Base-by-base conservation (phyloP, 2,113 vertebrate species). In the Crotalus helleri region DNA sequence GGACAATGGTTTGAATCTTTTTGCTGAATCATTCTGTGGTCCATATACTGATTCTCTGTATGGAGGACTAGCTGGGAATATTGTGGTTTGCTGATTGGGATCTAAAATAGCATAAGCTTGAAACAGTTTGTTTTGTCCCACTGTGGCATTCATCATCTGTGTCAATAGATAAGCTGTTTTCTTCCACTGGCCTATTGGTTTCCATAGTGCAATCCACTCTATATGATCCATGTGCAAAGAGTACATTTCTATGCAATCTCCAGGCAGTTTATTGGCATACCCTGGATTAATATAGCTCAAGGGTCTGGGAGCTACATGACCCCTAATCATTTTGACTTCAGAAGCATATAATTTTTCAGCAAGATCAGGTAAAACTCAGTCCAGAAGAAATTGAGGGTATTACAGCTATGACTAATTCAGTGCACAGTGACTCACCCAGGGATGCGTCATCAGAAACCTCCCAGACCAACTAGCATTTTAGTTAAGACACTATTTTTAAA, bases 321-420 rank as follows among this genome's bases (percentile, higher is more conserved):
- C 95, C 90, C 88, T 93, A 91, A 91, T 92, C 88, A 88, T 51
- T 94, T 58, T 86, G 85, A 13, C 33, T 87, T 91, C 94, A 85
- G 1, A 44, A 91, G 87, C 54, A 87, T 87, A 87, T 69, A 90
- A 69, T 86, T 93, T 81, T 85, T 90, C 89, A 90, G 64, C 55
- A 64, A 64, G 81, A 93, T 92, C 95, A 96, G 95, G 96, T 96
- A 94, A 58, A 94, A 69, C 90, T 0, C 0, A 64, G 29, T 96
- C 90, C 39, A 90, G 91, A 94, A 91, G 93, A 96, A 96, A 95
- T 91, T 93, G 93, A 86, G 94, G 94, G 95, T 93, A 88, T 91
- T 90, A 90, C 87, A 93, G 93, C 90, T 1, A 0, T 97, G 96
- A 97, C 93, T 97, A 96, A 97, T 95, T 94, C 90, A 1, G 29